Conservation (phyloP, 1,140 invertebrate genomes). For the Dendroctonus ponderosae region DNA sequence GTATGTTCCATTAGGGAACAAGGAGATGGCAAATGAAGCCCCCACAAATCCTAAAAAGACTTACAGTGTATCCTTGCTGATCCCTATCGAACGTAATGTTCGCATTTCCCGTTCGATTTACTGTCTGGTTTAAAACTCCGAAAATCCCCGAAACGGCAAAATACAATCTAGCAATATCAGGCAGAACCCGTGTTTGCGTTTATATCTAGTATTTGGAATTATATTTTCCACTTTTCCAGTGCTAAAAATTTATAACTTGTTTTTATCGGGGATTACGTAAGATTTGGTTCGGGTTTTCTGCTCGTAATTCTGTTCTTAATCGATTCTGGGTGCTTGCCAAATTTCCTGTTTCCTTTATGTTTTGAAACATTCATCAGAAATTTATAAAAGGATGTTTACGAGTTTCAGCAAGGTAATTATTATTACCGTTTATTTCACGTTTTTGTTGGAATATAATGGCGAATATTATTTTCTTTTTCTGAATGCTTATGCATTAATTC, state of each 20-base stretch:
- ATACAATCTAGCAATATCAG: slow-evolving; percentile 13
- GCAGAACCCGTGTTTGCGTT: slow-evolving; percentile 7
- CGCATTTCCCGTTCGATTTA: slow-evolving; percentile 23
- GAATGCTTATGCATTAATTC: too few species aligned
- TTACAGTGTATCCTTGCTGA: slow-evolving; percentile 5
- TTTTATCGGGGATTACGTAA: slow-evolving; percentile 7
- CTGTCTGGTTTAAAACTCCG: slow-evolving; percentile 14
- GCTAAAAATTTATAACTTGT: slow-evolving; percentile 9
- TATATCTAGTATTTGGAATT: slow-evolving; percentile 14
- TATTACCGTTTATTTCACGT: too few species aligned
- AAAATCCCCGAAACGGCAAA: slow-evolving; percentile 13
- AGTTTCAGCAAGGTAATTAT: too few species aligned
- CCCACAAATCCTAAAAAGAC: neutral
- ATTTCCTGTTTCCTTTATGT: slow-evolving; percentile 2
- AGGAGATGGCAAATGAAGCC: slow-evolving; percentile 8
- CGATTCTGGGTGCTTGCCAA: slow-evolving; percentile 1
- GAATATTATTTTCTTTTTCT: too few species aligned
- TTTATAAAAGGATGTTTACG: neutral
- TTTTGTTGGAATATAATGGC: too few species aligned
- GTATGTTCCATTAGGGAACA: slow-evolving; percentile 11
- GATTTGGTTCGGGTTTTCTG: neutral
- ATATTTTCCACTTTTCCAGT: slow-evolving; percentile 3
- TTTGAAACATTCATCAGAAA: neutral
- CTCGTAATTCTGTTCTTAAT: slow-evolving; percentile 4
- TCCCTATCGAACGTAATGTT: slow-evolving; percentile 22